A percentile compares a stretch with the other conserved stretches of the same genome.
Evolutionary conservation across 2,888 invertebrate genomes (phyloP).

Genomic region (Sceliomorpha sp.): DNA sequence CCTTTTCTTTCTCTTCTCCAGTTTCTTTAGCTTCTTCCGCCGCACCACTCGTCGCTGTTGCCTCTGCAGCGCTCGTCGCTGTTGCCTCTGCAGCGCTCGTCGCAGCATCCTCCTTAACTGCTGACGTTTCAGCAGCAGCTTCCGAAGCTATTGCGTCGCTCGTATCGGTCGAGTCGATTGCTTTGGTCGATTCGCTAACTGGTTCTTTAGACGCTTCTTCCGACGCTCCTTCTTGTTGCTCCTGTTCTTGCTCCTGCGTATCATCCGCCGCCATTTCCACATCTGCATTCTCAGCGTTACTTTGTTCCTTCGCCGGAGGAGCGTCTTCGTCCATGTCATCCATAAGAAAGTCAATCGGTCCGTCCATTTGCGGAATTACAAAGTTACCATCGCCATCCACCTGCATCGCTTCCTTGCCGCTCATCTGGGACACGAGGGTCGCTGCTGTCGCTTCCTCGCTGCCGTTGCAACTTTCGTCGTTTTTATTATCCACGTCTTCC

Average conservation of each 20-base stretch:
- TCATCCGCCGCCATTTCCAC: conserved; percentile 46
- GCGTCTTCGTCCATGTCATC: conserved; percentile 68
- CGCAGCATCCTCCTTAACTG: conserved; percentile 66
- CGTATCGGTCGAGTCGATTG: too few species aligned
- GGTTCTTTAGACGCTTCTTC: conserved; percentile 31
- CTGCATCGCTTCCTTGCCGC: conserved; percentile 73
- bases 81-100: too few species aligned
- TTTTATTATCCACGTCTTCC: conserved; percentile 69
- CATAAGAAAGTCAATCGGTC: conserved; percentile 69
- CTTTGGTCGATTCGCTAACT: too few species aligned
- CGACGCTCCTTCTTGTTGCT: conserved; percentile 19
- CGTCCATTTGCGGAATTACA: conserved; percentile 77
- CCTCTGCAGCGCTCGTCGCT: too few species aligned
- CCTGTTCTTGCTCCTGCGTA: too few species aligned
- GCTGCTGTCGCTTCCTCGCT: conserved; percentile 71
- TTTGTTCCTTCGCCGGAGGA: conserved; percentile 32
- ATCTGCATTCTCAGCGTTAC: conserved; percentile 22
- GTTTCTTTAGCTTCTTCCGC: conserved; percentile 17
- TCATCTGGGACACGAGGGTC: conserved; percentile 69
- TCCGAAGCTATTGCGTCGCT: too few species aligned
- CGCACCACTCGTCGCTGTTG: background rate
- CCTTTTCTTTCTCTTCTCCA: conserved; percentile 18
- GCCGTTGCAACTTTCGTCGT: conserved; percentile 77
- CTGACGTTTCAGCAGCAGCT: conserved; percentile 50
- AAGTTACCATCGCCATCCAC: conserved; percentile 77